Evolutionary conservation across 2,113 vertebrate genomes (phyloP).

Genomic region (Ptyas mucosa): DNA sequence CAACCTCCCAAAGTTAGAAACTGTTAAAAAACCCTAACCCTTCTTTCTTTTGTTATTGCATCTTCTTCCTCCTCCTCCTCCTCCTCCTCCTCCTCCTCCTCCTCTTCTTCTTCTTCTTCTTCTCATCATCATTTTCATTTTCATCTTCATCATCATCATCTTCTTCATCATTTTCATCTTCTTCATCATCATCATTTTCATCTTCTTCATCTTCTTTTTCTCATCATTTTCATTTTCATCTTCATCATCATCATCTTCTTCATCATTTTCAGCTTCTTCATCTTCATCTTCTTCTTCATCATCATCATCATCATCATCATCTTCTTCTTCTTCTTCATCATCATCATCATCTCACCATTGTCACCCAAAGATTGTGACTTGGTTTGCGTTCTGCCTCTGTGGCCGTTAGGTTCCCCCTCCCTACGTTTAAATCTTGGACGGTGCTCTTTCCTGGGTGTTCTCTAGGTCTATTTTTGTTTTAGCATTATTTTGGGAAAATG

Average conservation of each 20-base stretch:
- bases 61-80: fast-evolving
- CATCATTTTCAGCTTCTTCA: no score
- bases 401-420: neutral
- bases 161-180: fast-evolving
- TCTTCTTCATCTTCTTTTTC: no score
- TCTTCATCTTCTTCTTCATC: no score
- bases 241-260: no score
- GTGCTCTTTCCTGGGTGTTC: neutral
- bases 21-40: neutral
- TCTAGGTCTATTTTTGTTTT: neutral
- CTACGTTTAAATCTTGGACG: neutral
- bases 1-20: neutral
- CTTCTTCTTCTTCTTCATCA: neutral
- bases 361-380: neutral
- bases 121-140: no score
- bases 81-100: no score
- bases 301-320: neutral
- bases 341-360: neutral
- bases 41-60: neutral
- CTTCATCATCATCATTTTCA: no score
- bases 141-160: neutral
- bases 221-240: no score
- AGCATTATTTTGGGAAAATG: neutral
- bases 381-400: neutral
- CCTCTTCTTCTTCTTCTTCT: no score